Base-by-base conservation (phyloP, 1,140 invertebrate species). In the Pollicipes pollicipes region DNA sequence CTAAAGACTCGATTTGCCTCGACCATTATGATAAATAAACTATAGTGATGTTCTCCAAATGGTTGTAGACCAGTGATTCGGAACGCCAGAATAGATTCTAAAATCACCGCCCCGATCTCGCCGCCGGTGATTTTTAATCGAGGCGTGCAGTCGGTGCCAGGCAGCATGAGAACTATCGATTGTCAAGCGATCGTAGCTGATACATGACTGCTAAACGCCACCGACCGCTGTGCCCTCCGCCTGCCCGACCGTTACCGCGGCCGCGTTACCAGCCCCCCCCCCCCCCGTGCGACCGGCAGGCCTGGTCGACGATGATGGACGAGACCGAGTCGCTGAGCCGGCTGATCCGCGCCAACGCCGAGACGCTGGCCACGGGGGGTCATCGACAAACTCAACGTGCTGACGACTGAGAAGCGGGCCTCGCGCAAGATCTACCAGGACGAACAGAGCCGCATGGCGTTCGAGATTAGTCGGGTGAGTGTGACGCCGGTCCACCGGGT, bases 351-450 rank as follows among this genome's bases (percentile, higher is more conserved):
- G 84, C 87, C 32, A 93, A 93, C 77, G 90, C 91, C 3, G 92
- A 95, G 79, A 84, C 85, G 26, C 82, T 95, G 72, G 89, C 92
- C 75, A 86, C 83, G 30, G 83, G 87, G n/a, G 70, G 90, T 90
- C 27, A 78, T 92, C 31, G 91, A 95, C 75, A 87, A 89, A 70
- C 82, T 97, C 68, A 85, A 85, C 73, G 82, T 84, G n/a, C 82
- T 97, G n/a, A 89, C 90, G 76, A 82, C 84, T 0, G 92, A 95
- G 76, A 89, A 93, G 76, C 84, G 91, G 76, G 88, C 88, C 77
- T 85, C 89, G 0, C 84, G 88, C 68, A 94, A 94, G 77, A 79
- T 85, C 8, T 95, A 93, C 77, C 87, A 89, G 74, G 92, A 95
- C 76, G 93, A 95, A 76, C 88, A 94, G 76, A 83, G 84, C 70